A percentile compares a stretch with the other conserved stretches of the same genome.
Conservation (phyloP, 1,140 invertebrate species). For the Halictus rubicundus region DNA sequence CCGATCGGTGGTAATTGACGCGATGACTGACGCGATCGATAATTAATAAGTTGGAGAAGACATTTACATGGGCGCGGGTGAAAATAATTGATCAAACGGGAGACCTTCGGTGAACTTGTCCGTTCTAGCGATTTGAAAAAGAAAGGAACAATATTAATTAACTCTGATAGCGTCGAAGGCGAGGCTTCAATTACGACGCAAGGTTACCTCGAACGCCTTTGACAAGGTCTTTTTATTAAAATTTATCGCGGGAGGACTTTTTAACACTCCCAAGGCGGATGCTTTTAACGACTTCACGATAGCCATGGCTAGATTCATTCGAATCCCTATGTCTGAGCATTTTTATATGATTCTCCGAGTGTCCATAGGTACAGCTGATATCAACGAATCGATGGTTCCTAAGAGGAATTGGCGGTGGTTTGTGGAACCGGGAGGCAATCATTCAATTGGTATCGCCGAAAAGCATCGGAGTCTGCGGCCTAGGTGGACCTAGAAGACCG, state of each 20-base stretch:
- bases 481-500: slow-evolving; percentile 6
- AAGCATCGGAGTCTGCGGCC: slow-evolving; percentile 33
- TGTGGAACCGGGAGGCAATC: neutral
- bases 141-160: neutral
- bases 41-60: slow-evolving; percentile 32
- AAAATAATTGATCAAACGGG: slow-evolving; percentile 22
- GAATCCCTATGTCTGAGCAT: too few species aligned
- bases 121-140: neutral
- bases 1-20: slow-evolving; percentile 44
- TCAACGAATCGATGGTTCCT: too few species aligned
- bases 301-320: too few species aligned
- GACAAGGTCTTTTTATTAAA: too few species aligned
- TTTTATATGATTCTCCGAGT: too few species aligned
- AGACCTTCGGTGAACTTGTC: neutral
- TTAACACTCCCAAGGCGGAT: too few species aligned
- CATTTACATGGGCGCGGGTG: neutral
- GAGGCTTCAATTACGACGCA: neutral
- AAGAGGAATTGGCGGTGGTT: too few species aligned
- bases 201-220: neutral
- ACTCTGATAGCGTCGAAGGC: neutral
- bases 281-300: too few species aligned
- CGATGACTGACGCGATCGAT: slow-evolving; percentile 48
- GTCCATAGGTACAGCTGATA: too few species aligned
- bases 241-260: too few species aligned
- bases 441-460: slow-evolving; percentile 24